phyloP scores from a whole-genome alignment of 2,113 vertebrate species.

The Pandion haliaetus region DNA sequence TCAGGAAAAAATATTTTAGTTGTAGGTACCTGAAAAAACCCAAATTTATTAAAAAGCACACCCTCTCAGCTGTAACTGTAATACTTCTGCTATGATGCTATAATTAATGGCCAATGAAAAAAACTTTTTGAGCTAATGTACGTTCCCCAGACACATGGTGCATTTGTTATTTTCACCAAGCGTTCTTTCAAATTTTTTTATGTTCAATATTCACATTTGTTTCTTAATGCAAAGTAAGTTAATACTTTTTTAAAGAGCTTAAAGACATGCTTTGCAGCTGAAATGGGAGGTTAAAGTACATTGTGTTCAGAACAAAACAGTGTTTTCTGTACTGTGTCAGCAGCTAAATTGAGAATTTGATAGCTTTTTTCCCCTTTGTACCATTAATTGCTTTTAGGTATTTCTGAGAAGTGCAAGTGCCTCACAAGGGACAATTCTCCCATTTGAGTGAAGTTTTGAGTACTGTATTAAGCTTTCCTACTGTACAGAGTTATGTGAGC shows the following conservation, averaged over 20 bases:
- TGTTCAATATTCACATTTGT: neutral
- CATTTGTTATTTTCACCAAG: neutral
- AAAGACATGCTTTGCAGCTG: constrained; percentile 10
- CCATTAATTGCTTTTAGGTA: constrained; percentile 24
- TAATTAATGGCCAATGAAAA: neutral
- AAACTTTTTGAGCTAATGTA: neutral
- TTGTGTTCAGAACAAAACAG: constrained; percentile 31
- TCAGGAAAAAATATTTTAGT: neutral
- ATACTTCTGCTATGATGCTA: neutral
- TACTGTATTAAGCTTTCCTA: neutral
- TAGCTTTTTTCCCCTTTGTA: constrained; percentile 27
- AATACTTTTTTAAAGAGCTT: constrained; percentile 29
- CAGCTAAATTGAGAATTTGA: constrained; percentile 18
- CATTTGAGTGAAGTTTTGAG: neutral
- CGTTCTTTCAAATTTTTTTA: neutral
- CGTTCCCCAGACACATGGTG: neutral
- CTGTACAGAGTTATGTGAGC: neutral
- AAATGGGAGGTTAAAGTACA: constrained; percentile 11
- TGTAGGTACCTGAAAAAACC: neutral
- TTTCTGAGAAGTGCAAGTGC: constrained; percentile 1
- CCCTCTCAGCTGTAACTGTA: neutral
- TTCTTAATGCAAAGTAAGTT: constrained; percentile 28
- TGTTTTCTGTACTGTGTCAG: constrained; percentile 22
- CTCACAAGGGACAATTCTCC: constrained; percentile 8
- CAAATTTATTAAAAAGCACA: neutral